A percentile compares a stretch with the other conserved stretches of the same genome.
These are phyloP conservation scores for Hirundo rustica DNA, from an alignment of 2,797 vertebrate genomes.

Conservation along the genomic window DNA sequence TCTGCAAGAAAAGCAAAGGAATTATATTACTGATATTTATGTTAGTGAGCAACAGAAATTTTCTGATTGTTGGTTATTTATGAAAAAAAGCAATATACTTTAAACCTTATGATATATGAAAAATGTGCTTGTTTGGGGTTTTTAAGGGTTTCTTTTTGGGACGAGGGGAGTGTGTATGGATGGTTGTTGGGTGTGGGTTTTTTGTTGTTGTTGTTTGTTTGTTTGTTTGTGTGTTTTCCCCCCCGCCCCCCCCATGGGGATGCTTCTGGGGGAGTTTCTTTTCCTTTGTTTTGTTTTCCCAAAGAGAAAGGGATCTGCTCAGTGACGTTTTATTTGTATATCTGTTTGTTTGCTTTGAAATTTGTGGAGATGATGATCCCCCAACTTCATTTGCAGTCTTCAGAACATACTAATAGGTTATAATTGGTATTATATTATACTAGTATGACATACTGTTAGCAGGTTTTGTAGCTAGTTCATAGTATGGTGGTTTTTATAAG, in stretches of 20 bases:
- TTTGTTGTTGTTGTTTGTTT: no score
- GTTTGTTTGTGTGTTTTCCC: no score
- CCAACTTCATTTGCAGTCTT: not conserved
- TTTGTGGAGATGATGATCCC: not conserved
- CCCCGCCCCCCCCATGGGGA: no score
- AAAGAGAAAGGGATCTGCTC: not conserved
- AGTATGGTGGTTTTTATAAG: not conserved
- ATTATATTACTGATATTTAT: not conserved
- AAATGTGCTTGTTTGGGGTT: fast-evolving
- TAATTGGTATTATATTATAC: not conserved
- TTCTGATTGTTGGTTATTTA: not conserved
- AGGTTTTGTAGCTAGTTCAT: not conserved
- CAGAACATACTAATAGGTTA: not conserved
- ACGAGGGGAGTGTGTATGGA: no score
- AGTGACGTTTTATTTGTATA: not conserved
- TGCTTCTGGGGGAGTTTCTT: fast-evolving
- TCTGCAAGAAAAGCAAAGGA: not conserved
- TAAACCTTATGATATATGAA: not conserved
- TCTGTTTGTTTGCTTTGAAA: not conserved
- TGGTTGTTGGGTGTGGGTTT: no score
- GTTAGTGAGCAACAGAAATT: not conserved
- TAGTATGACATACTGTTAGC: not conserved
- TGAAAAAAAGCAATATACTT: not conserved
- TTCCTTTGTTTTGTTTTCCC: not conserved
- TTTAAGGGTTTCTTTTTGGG: fast-evolving